A percentile compares a stretch with the other conserved stretches of the same genome.
These are phyloP conservation scores for Leptatherina wallacei DNA, from an alignment of 2,797 vertebrate species.

Conservation along the genomic window DNA sequence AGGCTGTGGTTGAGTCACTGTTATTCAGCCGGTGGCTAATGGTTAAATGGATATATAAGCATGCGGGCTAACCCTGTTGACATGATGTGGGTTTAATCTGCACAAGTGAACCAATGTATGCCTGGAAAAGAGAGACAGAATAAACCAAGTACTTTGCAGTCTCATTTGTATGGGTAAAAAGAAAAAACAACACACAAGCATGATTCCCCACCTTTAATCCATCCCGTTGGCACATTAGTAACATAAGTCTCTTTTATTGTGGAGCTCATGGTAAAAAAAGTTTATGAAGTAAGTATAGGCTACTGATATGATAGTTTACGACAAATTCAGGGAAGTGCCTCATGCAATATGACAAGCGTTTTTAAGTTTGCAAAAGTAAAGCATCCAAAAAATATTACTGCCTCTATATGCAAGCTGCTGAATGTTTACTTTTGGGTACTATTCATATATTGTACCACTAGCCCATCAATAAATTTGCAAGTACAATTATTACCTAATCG, in stretches of 20 bases:
- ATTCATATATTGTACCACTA: not conserved
- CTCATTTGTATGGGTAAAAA: conserved; percentile 47
- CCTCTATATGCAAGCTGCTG: not conserved
- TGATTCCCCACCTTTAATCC: conserved; percentile 29
- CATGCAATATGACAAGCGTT: too few relatives aligned
- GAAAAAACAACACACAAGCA: not conserved
- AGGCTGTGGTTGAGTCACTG: conserved; percentile 70
- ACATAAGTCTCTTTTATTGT: not conserved
- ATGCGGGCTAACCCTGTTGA: conserved; percentile 65
- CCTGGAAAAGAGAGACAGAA: conserved; percentile 43
- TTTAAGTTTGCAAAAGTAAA: too few relatives aligned
- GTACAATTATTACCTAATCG: not conserved
- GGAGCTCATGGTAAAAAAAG: too few relatives aligned
- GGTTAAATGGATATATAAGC: conserved; percentile 74
- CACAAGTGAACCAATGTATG: conserved; percentile 44
- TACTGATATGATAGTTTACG: too few relatives aligned
- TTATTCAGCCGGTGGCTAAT: conserved; percentile 67
- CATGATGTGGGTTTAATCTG: conserved; percentile 70
- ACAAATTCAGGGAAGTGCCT: too few relatives aligned
- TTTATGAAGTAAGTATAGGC: too few relatives aligned
- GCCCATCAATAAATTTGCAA: not conserved
- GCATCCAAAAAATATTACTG: not conserved
- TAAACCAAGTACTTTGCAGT: conserved; percentile 64
- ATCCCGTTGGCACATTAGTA: conserved; percentile 7
- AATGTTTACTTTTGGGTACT: not conserved